Evolutionary conservation across 2,113 vertebrate species (phyloP), one percentile per base, ranked within the genome.

Genomic region (human (Homo sapiens)): DNA sequence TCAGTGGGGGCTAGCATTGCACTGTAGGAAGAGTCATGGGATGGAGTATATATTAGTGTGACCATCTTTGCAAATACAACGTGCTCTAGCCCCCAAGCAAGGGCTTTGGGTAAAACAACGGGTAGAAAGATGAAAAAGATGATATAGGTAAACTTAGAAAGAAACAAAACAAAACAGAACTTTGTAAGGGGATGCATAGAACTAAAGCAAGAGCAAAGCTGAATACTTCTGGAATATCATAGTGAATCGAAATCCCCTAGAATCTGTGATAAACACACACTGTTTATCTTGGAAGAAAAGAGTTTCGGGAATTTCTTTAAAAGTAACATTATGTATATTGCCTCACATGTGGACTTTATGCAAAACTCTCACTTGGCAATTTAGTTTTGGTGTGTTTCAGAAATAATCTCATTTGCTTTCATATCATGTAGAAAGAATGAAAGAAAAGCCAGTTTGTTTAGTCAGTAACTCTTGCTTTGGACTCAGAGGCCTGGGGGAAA

Each of bases 1-100:
- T 48, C 0, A 0, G 78, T 3, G 48, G 3, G 55, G 25, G 17
- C 30, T 45, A n/a, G 35, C 17, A 8, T 10, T 16, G 5, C 9
- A 18, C 13, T 32, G 20, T 10, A 48, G 57, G 38, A 57, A 35
- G 16, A 43, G 22, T 0, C 4, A 4, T 0, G 4, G 11, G 32
- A 8, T 55, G 32, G 50, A 35, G 22, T 27, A 8, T 32, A 10
- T 1, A 23, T 43, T 72, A n/a, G 6, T 6, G 18, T 55, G 78
- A 61, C 20, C 22, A 0, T 61, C 43, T 92, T 70, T 61, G 5
- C n/a, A 40, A 80, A 14, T 12, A 5, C 16, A 32, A 2, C 43
- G 5, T 9, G 18, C 9, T 76, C 55, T 64, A 35, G 30, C 0
- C 9, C 30, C 55, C 20, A 12, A 14, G 45, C 43, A 50, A 73